Conservation (phyloP, 23 tunicate species). For the Pegea sp. region DNA sequence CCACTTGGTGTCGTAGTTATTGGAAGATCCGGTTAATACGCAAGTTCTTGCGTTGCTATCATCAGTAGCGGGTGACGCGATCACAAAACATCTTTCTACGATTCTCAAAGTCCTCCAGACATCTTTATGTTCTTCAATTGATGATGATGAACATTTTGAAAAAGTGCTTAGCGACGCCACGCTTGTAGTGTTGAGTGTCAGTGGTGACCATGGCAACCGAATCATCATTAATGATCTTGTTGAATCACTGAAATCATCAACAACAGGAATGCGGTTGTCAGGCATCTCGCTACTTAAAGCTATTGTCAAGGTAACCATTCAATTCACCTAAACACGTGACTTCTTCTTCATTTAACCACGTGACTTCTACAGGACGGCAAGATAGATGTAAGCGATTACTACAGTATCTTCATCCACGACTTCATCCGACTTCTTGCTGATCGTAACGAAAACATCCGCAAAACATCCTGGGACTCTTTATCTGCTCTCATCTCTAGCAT, state of each 20-base stretch:
- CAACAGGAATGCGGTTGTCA: conserved; percentile 13
- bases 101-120: conserved; percentile 39
- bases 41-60: conserved; percentile 48
- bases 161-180: conserved; percentile 12
- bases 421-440: conserved; percentile 68
- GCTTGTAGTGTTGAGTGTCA: conserved; percentile 45
- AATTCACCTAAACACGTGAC: too few relatives aligned
- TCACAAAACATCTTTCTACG: conserved; percentile 35
- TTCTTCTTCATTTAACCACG: too few relatives aligned
- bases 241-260: conserved; percentile 21
- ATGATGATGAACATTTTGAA: conserved; percentile 8
- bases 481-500: conserved; percentile 26
- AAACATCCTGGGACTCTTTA: conserved; percentile 51
- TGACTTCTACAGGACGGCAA: too few relatives aligned
- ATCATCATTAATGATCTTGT: conserved; percentile 63
- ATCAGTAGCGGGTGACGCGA: conserved; percentile 80
- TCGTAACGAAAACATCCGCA: conserved; percentile 24
- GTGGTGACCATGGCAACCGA: conserved; percentile 74
- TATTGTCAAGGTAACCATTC: conserved; percentile 28
- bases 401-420: conserved; percentile 40
- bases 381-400: conserved; percentile 56
- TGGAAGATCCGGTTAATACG: conserved; percentile 77
- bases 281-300: conserved; percentile 29
- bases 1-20: conserved; percentile 12
- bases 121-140: not conserved